Evolutionary conservation across 2,888 invertebrate genomes (phyloP).

Genomic region (Quadriops clusia): DNA sequence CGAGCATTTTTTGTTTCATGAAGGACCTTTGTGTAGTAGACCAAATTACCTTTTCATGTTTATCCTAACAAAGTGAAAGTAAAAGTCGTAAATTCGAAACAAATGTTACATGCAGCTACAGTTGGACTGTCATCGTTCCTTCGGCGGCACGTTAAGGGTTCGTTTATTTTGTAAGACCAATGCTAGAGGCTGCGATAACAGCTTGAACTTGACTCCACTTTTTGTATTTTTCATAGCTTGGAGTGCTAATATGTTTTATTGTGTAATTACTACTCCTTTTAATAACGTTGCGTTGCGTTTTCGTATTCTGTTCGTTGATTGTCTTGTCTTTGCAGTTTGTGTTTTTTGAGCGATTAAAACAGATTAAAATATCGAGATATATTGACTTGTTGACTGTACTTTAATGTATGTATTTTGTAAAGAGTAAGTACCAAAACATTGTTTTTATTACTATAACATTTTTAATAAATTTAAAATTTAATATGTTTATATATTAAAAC

Average conservation of each 20-base stretch:
- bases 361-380: not conserved
- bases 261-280: conserved; percentile 12
- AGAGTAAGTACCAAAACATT: too few species aligned
- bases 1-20: too few species aligned
- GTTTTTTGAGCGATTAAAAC: not conserved
- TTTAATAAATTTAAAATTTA: too few species aligned
- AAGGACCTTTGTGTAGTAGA: conserved; percentile 13
- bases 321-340: conserved; percentile 5
- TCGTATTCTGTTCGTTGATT: conserved; percentile 4
- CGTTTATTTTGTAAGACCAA: conserved; percentile 20
- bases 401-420: too few species aligned
- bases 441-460: too few species aligned
- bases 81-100: conserved; percentile 10
- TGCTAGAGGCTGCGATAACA: conserved; percentile 15
- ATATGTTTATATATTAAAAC: too few species aligned
- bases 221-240: conserved; percentile 33
- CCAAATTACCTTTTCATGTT: too few species aligned
- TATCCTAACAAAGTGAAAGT: too few species aligned
- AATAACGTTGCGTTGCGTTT: conserved; percentile 16
- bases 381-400: too few species aligned
- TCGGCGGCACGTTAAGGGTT: conserved; percentile 36
- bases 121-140: conserved; percentile 35
- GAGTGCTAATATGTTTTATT: conserved; percentile 36
- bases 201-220: conserved; percentile 21
- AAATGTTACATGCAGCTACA: conserved; percentile 35